Evolutionary conservation across 2,113 vertebrate genomes (phyloP), one percentile per base, ranked within the genome.

Genomic region (Tringa solitaria): DNA sequence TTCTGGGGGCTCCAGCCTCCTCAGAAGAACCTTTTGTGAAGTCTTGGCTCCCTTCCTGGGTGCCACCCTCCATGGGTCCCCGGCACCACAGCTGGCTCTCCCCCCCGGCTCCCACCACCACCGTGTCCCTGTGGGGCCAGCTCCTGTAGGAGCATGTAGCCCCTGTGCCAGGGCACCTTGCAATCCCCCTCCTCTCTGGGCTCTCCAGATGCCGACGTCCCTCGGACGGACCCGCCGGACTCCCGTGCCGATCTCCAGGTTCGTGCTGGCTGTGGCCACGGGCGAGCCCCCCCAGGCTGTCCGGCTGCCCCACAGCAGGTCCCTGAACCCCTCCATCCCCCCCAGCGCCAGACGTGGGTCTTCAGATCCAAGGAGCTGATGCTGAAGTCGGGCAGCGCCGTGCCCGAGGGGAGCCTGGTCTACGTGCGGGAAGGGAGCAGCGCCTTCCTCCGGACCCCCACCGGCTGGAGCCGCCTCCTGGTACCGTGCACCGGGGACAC

Each of bases 371-470:
- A 95, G 95, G 90, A 97, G 41, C 54, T 91, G 88, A 97, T 97
- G 97, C 83, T 93, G 89, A 93, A 95, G 72, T 82, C 94, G 1
- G 77, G 96, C 65, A 48, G 87, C 0, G 15, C 87, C 1, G 60
- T 97, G 51, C 95, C 95, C 0, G 94, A 98, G 53, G 97, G 97
- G 30, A 97, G 95, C 89, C 83, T 98, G 91, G 97, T 95, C 33
- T 98, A 97, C 0, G 94, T 97, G 91, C 63, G 14, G 46, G 95
- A 94, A 43, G 92, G 69, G 43, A 96, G 43, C 82, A 96, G 79
- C 3, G 96, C 95, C 67, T 98, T 98, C 93, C 83, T 97, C 67
- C 94, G 97, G 60, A 97, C 97, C 22, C 70, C 75, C 50, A 33
- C 57, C 0, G 97, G 96, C 76, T 98, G 97, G 97, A 97, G 96